Evolutionary conservation across 2,797 vertebrate genomes (phyloP), one percentile per base, ranked within the genome.

Genomic region (Xiphophorus birchmanni): DNA sequence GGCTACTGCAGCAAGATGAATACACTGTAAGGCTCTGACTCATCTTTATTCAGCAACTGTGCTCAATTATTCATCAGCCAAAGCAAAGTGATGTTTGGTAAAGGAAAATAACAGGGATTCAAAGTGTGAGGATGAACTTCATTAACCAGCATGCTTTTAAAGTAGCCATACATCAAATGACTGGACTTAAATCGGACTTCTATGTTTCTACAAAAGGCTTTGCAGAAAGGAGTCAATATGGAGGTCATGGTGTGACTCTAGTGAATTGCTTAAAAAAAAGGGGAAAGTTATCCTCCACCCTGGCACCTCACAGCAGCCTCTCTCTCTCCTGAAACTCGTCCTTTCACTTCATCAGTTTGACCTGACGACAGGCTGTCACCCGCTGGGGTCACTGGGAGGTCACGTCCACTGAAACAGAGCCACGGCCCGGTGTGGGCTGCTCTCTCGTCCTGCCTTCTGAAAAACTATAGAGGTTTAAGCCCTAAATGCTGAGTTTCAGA

Each of bases 331-430:
- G 21, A 7, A 17, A 78, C 65, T 18, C 29, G 40, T 21, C 37
- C 37, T 44, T 72, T 44, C 29, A 21, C n/a, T 29, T 44, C 7
- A 47, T 69, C 48, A 44, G 65, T 72, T 52, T 29, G 35, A 77
- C 47, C 47, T 40, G 76, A 44, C 2, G n/a, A 21, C 40, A 60
- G 56, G 32, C 29, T 40, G 40, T 74, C 72, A 74, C 32, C 44
- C 21, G 56, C 72, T 32, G 78, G 45, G 72, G 72, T 74, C 78
- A 52, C 2, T n/a, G 8, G 26, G 29, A 79, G 78, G 71, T 73
- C 21, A 78, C 54, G 17, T 69, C 3, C 21, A 37, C 44, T 67
- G 48, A 71, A 13, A 47, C 69, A 47, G 69, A 73, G 29, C 67
- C 47, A 56, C 21, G 5, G 65, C 40, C 23, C 11, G 8, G 17